Percentiles rank a stretch among this genome's conserved stretches.
Conservation (phyloP, 64 coral and sea anemone species). For the Trachythela sp. region DNA sequence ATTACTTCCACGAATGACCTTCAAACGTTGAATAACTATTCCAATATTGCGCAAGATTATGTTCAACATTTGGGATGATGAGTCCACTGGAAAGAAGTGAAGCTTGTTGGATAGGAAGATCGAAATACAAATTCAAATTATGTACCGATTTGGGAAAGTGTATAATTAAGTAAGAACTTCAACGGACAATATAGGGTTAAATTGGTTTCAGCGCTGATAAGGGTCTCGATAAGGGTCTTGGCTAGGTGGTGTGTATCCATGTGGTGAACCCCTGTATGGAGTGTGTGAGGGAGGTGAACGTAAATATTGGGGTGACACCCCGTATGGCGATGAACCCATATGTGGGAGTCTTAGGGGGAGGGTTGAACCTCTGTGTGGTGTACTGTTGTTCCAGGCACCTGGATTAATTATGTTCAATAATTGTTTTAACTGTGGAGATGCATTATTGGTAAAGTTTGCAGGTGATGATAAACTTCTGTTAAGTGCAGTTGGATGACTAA, state of each 20-base stretch:
- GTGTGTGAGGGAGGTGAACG: not conserved
- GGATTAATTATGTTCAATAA: not conserved
- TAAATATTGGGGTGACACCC: not conserved
- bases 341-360: not conserved
- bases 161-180: too few species aligned
- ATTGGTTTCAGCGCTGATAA: not conserved
- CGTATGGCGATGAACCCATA: not conserved
- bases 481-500: not conserved
- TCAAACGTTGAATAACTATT: too few species aligned
- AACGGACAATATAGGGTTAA: too few species aligned
- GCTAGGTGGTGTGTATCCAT: not conserved
- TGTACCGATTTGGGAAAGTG: too few species aligned
- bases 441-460: not conserved
- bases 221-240: not conserved
- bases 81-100: too few species aligned
- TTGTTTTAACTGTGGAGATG: not conserved
- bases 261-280: not conserved
- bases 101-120: too few species aligned
- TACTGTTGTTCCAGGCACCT: not conserved
- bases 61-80: too few species aligned
- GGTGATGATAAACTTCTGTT: not conserved
- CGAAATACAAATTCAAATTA: too few species aligned
- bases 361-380: not conserved
- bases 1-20: too few species aligned
- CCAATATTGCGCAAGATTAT: too few species aligned